Conservation (phyloP, 2,797 vertebrate genomes). For the Aulostomus chinensis region DNA sequence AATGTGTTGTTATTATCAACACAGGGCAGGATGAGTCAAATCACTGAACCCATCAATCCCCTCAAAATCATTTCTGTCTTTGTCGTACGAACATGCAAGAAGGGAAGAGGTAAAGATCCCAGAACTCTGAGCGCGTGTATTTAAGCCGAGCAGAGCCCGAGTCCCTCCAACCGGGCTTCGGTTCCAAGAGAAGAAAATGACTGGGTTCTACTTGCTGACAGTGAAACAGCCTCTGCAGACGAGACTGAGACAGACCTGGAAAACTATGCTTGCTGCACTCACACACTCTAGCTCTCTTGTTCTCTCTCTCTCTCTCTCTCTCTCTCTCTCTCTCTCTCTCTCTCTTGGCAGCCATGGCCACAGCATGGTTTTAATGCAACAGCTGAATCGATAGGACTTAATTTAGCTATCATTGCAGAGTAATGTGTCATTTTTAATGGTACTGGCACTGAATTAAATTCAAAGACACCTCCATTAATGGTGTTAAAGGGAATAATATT, state of each 20-base stretch:
- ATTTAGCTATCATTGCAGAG: constrained; percentile 79
- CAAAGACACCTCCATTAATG: constrained; percentile 79
- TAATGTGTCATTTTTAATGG: constrained; percentile 83
- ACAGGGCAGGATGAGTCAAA: constrained; percentile 65
- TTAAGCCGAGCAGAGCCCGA: constrained; percentile 57
- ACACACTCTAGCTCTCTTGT: constrained; percentile 39
- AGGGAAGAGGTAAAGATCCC: no score
- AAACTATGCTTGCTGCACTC: constrained; percentile 62
- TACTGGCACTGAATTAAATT: constrained; percentile 79
- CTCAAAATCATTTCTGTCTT: constrained; percentile 67
- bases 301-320: constrained; percentile 19
- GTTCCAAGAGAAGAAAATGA: constrained; percentile 76
- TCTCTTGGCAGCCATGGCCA: constrained; percentile 61
- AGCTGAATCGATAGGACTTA: constrained; percentile 78
- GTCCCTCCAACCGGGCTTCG: constrained; percentile 57
- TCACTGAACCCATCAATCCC: constrained; percentile 73
- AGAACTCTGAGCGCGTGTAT: constrained; percentile 56
- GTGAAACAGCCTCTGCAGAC: constrained; percentile 73
- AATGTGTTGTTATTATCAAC: constrained; percentile 64
- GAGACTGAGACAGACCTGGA: constrained; percentile 69
- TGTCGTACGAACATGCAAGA: constrained; percentile 62
- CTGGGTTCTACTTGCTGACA: constrained; percentile 73
- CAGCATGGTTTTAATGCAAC: constrained; percentile 74
- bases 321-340: constrained; percentile 40
- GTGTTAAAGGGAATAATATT: constrained; percentile 75